Evolutionary conservation across 2,113 vertebrate species (phyloP).

Genomic region (Serilophus lunatus): DNA sequence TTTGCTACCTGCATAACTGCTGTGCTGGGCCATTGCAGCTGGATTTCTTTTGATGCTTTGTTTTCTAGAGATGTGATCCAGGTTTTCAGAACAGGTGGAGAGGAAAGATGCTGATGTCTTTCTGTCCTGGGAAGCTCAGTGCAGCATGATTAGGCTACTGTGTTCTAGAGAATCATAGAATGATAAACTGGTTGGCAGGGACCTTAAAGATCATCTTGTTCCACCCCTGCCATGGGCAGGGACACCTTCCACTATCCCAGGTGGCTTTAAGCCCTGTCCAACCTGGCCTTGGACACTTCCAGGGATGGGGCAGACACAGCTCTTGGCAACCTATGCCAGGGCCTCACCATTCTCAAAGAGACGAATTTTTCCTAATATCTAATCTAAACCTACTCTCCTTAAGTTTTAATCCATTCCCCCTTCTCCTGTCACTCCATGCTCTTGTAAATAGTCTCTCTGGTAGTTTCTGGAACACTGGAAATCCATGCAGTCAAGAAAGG

Average conservation of each 20-base stretch:
- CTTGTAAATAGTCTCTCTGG: not conserved
- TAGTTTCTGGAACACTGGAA: not conserved
- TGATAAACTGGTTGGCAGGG: not conserved
- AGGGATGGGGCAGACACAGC: not conserved
- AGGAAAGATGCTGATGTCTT: not conserved
- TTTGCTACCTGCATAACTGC: slow-evolving; percentile 20
- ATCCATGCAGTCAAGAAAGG: not conserved
- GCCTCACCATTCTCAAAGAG: not conserved
- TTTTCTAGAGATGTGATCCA: not conserved
- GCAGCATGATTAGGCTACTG: not conserved
- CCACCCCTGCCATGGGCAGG: not conserved
- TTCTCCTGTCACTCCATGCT: not conserved
- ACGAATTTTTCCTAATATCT: not conserved
- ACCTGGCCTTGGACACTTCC: not conserved
- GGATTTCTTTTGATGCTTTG: not conserved
- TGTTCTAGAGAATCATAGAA: not conserved
- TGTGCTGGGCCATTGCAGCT: not conserved
- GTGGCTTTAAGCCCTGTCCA: rapidly evolving
- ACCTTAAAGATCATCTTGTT: not conserved
- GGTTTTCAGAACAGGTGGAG: not conserved
- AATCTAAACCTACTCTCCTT: not conserved
- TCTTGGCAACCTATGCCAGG: not conserved
- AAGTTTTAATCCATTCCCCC: not conserved
- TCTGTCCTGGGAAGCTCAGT: not conserved
- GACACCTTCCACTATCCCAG: not conserved